These are phyloP conservation scores for Steinernema scapterisci DNA, from an alignment of 2,888 invertebrate species.

Conservation along the genomic window DNA sequence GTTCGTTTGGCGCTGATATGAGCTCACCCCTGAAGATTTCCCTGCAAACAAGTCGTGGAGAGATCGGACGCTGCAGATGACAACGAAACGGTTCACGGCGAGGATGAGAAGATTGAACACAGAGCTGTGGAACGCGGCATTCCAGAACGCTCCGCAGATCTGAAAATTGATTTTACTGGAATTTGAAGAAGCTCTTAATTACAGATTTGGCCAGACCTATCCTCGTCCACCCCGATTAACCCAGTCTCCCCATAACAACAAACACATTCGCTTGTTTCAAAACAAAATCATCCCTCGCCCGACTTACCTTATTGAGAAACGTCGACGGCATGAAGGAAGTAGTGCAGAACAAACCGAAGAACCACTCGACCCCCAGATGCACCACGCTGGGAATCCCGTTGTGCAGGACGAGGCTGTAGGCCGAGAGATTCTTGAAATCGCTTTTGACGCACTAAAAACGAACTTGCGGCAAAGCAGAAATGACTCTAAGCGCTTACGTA, in stretches of 20 bases:
- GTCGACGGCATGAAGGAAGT: background rate
- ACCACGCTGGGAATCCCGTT: conserved; percentile 18
- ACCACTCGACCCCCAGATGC: background rate
- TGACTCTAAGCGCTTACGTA: background rate
- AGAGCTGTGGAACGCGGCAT: background rate
- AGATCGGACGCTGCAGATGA: background rate
- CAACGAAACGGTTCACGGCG: background rate
- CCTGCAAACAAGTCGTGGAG: background rate
- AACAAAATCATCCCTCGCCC: too few species aligned
- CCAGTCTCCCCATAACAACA: background rate
- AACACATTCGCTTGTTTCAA: too few species aligned
- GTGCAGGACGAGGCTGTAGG: conserved; percentile 17
- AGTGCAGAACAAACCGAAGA: conserved; percentile 1
- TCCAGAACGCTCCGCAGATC: conserved; percentile 12
- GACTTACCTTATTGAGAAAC: background rate
- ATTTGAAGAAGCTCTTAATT: too few species aligned
- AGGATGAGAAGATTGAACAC: background rate
- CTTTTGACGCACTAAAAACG: background rate
- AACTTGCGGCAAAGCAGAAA: background rate
- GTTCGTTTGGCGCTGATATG: background rate
- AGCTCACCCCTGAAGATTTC: background rate
- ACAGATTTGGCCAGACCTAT: too few species aligned
- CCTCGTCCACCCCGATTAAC: too few species aligned
- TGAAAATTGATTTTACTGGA: background rate
- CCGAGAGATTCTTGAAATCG: conserved; percentile 9